Evolutionary conservation across 2,888 invertebrate species (phyloP), one percentile per base, ranked within the genome.

Genomic region (Athalia rosae): DNA sequence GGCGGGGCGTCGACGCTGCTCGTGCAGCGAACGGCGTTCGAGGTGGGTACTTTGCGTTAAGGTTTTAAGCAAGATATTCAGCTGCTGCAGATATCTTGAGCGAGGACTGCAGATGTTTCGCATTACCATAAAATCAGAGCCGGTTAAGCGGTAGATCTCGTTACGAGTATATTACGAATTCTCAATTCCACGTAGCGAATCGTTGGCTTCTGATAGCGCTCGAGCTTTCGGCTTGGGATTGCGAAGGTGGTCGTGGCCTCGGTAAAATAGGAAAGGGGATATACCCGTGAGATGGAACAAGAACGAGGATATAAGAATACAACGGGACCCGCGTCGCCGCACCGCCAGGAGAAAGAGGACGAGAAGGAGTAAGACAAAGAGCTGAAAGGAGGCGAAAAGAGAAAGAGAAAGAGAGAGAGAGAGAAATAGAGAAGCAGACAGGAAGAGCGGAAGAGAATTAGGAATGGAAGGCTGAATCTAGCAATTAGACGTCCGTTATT

Each of bases 401-500:
- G 13, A 61, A 7, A 13, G 4, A 8, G 3, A 11, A 0, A 11
- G 4, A 7, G 53, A 9, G 53, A n/a, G 0, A 11, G 15, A 15
- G 15, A 53, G n/a, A 53, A n/a, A 53, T 8, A 4, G 5, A 8
- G 15, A 61, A 13, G 47, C 45, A 47, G 66, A 48, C 66, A 48
- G 47, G 53, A 45, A 56, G 71, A 67, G 67, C 47, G 58, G 15
- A 61, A 61, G 62, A 74, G 74, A 74, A 74, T 61, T 74, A 74
- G 74, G 28, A 56, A 58, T 58, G 71, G 58, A 43, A 58, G 56
- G 58, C 56, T 45, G 56, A 71, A 71, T 48, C 61, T 48, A 53
- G 74, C 61, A 61, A 74, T 74, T 74, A 71, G 71, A 71, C 58
- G 58, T 71, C 56, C 58, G 56, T 71, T 58, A 58, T 71, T 71